These are phyloP conservation scores for Rhinella marina DNA, from an alignment of 2,797 vertebrate genomes.

Conservation along the genomic window DNA sequence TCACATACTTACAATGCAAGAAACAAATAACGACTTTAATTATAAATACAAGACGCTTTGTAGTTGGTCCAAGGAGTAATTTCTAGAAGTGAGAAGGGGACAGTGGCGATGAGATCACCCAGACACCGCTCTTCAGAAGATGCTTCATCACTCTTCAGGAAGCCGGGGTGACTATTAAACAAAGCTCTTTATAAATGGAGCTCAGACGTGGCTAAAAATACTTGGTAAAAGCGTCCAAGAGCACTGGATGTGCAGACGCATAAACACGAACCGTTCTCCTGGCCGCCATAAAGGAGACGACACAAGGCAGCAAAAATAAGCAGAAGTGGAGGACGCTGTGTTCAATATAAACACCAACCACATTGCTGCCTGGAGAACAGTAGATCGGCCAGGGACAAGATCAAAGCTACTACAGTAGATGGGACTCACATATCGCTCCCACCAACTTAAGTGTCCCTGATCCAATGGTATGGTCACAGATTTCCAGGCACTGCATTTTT, in stretches of 20 bases:
- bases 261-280: conserved; percentile 1
- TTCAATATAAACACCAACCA: not conserved
- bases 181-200: conserved; percentile 43
- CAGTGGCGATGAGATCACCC: conserved; percentile 5
- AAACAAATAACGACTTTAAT: conserved; percentile 30
- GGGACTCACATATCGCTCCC: not conserved
- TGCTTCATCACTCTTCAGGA: conserved; percentile 37
- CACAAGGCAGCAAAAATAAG: conserved; percentile 16
- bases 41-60: conserved; percentile 31
- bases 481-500: not conserved
- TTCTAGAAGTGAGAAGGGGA: conserved; percentile 39
- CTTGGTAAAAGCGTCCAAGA: not conserved
- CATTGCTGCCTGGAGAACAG: not conserved
- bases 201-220: conserved; percentile 29
- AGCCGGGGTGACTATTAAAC: conserved; percentile 24
- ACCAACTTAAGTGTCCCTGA: not conserved
- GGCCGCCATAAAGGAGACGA: conserved; percentile 12
- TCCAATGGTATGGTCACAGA: not conserved
- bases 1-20: not conserved
- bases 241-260: conserved; percentile 15
- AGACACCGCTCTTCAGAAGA: conserved; percentile 12
- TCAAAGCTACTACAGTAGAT: not conserved
- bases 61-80: conserved; percentile 33
- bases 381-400: not conserved
- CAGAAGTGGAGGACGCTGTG: not conserved